Conservation (phyloP, 2,888 invertebrate genomes). For the Pemphredon lugubris region DNA sequence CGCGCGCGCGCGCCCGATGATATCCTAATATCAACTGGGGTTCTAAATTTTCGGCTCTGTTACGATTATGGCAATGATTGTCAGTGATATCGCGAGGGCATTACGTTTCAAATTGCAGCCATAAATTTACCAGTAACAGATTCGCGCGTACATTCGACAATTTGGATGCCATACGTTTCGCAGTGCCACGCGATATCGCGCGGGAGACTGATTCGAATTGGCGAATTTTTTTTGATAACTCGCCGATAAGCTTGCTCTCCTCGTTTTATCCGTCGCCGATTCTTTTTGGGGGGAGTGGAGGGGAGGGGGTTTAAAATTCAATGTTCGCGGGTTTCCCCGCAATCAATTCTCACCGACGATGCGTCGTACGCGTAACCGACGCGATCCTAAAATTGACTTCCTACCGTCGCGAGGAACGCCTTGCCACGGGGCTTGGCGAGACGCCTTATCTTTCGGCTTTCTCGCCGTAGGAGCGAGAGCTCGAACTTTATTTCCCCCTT, state of each 20-base stretch:
- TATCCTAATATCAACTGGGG: constrained; percentile 29
- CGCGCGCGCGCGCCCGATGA: constrained; percentile 6
- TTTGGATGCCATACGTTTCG: constrained; percentile 27
- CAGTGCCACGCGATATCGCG: not conserved
- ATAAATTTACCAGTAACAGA: constrained; percentile 9
- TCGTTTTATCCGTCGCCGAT: not conserved
- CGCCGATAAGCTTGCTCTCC: no score
- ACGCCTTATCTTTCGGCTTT: constrained; percentile 25
- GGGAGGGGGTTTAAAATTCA: not conserved
- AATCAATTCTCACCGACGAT: constrained; percentile 14
- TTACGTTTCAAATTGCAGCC: constrained; percentile 27
- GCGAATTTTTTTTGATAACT: no score
- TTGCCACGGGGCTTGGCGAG: not conserved
- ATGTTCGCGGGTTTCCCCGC: no score
- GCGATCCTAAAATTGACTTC: constrained; percentile 32
- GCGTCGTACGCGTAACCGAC: constrained; percentile 3
- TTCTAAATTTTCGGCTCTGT: constrained; percentile 34
- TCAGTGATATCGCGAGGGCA: constrained; percentile 36
- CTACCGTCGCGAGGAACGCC: constrained; percentile 9
- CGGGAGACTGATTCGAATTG: not conserved
- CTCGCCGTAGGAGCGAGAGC: constrained; percentile 11
- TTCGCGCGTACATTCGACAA: constrained; percentile 30
- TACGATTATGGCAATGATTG: constrained; percentile 42
- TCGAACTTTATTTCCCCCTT: constrained; percentile 35
- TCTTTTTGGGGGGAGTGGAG: no score